A percentile compares a stretch with the other conserved stretches of the same genome.
Evolutionary conservation across 2,797 vertebrate species (phyloP).

Genomic region (Premnoplex brunnescens): DNA sequence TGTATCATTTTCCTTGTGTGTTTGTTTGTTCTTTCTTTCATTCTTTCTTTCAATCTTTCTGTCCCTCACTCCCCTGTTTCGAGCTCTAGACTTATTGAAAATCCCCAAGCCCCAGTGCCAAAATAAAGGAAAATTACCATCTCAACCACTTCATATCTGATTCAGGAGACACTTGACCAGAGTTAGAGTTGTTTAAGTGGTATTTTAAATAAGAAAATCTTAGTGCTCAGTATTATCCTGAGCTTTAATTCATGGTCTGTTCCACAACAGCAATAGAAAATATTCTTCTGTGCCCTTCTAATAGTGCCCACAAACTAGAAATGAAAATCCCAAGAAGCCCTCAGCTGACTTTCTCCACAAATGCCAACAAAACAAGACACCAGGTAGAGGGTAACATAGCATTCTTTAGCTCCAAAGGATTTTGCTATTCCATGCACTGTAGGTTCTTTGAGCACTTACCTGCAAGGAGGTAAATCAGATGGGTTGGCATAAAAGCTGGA

Average conservation of each 20-base stretch:
- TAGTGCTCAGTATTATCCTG: neutral
- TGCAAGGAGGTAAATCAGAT: neutral
- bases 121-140: neutral
- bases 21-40: conserved; percentile 25
- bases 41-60: conserved; percentile 4
- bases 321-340: neutral
- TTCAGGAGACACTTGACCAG: neutral
- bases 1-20: conserved; percentile 38
- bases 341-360: neutral
- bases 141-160: neutral
- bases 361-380: neutral
- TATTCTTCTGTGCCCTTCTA: neutral
- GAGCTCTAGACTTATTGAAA: neutral
- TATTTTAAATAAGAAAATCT: conserved; percentile 9
- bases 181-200: neutral
- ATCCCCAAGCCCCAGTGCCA: neutral
- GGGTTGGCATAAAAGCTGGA: neutral
- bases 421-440: neutral
- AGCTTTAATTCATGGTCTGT: neutral
- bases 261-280: conserved; percentile 13
- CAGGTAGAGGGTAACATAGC: neutral
- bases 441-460: neutral
- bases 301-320: neutral
- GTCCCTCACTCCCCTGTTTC: neutral
- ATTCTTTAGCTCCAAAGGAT: neutral